Evolutionary conservation across 1,140 invertebrate genomes (phyloP), one percentile per base, ranked within the genome.

Genomic region (Pseudoatta argentina): DNA sequence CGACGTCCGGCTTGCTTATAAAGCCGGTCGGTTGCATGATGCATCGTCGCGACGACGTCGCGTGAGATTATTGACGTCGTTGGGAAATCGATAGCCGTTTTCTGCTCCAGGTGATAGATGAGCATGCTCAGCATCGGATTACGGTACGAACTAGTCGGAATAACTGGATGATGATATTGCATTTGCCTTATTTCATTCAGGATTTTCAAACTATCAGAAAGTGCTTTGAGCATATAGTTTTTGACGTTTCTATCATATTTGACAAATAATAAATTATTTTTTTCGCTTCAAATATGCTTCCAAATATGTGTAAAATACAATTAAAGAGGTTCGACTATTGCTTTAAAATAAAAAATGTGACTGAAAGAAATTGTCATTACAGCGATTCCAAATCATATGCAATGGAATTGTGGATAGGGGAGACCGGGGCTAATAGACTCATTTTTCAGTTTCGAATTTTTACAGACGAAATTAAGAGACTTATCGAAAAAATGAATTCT

Each of bases 1-100:
- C 88, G 88, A 86, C 69, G 87, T 63, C 63, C 71, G 76, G 69
- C 30, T 89, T 75, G 88, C 69, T 89, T 88, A 88, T 88, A 87
- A 86, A 81, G 55, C 82, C 73, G 82, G 27, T 75, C 63, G 79
- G 27, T 27, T 61, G 14, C 51, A 78, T 82, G 88, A 89, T 88
- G 83, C 83, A 89, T 88, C 88, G 88, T 34, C 55, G 79, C 76
- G 44, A 34, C 71, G 48, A 63, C n/a, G 73, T 76, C 75, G 81
- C 16, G 69, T 44, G 57, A 75, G 63, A 89, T 89, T 88, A 86
- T 88, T 85, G 83, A 81, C 83, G 88, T 75, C 71, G 57, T 44
- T 39, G 63, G 63, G 30, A 75, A 86, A 89, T 86, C 83, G 87
- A 88, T 85, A 53, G 86, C 30, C 44, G 44, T 51, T 24, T 78